Percentiles rank a stretch among this genome's conserved stretches.
Evolutionary conservation across 2,888 invertebrate genomes (phyloP).

Genomic region (Drosophila flavopinicola): DNA sequence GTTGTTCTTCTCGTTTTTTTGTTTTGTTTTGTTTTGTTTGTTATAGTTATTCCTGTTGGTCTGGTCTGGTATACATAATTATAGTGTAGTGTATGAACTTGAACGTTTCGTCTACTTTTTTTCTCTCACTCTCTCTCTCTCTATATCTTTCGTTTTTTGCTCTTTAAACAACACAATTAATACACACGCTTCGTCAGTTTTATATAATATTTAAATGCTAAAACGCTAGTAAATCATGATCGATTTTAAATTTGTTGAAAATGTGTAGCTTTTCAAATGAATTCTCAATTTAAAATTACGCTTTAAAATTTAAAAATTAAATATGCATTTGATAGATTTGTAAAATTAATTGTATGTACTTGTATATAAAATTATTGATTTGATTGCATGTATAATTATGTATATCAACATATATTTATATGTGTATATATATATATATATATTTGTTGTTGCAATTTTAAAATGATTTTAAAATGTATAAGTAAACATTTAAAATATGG

Average conservation of each 20-base stretch:
- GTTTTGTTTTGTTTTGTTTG: constrained; percentile 26
- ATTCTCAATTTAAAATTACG: constrained; percentile 63
- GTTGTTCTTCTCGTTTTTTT: constrained; percentile 18
- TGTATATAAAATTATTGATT: constrained; percentile 42
- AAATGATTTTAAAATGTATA: constrained; percentile 58
- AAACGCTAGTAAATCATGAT: constrained; percentile 67
- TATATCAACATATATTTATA: constrained; percentile 42
- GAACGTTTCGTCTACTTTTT: constrained; percentile 52
- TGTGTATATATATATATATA: constrained; percentile 42
- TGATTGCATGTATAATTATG: constrained; percentile 56
- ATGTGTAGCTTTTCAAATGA: constrained; percentile 57
- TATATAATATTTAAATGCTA: constrained; percentile 71
- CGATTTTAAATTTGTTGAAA: constrained; percentile 44
- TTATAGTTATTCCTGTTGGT: constrained; percentile 41
- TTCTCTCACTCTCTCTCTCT: constrained; percentile 22
- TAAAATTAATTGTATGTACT: constrained; percentile 46
- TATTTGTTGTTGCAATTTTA: constrained; percentile 51
- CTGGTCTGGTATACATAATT: constrained; percentile 54
- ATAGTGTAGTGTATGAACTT: constrained; percentile 30
- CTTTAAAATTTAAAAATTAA: constrained; percentile 66
- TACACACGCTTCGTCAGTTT: constrained; percentile 84
- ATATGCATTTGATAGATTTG: constrained; percentile 56
- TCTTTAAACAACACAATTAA: constrained; percentile 75
- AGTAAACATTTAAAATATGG: constrained; percentile 46
- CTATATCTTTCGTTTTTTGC: constrained; percentile 29